phyloP scores from a whole-genome alignment of 1,140 invertebrate species.

The Brachionus calyciflorus region DNA sequence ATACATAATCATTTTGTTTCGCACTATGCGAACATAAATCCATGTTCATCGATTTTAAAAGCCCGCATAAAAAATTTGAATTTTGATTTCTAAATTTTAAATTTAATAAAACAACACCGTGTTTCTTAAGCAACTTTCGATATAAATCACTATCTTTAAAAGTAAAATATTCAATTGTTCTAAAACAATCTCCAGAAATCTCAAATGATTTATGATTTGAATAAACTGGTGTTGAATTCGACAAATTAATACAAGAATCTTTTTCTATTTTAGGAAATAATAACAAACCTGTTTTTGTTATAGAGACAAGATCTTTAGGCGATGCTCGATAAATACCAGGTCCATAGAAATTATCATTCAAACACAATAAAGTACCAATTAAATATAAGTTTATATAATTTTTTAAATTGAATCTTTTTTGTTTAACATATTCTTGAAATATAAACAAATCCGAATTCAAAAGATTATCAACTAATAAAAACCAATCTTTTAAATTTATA shows the following conservation, averaged over 20 bases:
- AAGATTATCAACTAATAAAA: background rate
- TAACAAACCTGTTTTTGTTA: background rate
- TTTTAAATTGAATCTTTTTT: background rate
- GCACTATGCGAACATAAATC: background rate
- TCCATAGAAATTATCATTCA: constrained; percentile 30
- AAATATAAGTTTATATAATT: background rate
- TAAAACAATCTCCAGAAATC: background rate
- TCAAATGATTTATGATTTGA: constrained; percentile 3
- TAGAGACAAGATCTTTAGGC: background rate
- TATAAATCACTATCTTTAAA: background rate
- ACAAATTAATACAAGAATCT: background rate
- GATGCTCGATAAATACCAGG: constrained; percentile 29
- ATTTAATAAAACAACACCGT: background rate
- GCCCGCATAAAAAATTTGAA: background rate
- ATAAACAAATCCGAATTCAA: background rate
- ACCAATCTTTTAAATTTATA: background rate
- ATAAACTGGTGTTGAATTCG: background rate
- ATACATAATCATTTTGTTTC: constrained; percentile 1
- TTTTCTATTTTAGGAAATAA: background rate
- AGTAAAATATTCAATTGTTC: background rate
- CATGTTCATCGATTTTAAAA: background rate
- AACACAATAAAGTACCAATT: constrained; percentile 6
- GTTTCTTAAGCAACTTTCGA: background rate
- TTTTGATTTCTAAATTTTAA: background rate
- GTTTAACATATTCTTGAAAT: constrained; percentile 25